Evolutionary conservation across 2,113 vertebrate genomes (phyloP), one percentile per base, ranked within the genome.

Genomic region (Psittacula cyanocephala): DNA sequence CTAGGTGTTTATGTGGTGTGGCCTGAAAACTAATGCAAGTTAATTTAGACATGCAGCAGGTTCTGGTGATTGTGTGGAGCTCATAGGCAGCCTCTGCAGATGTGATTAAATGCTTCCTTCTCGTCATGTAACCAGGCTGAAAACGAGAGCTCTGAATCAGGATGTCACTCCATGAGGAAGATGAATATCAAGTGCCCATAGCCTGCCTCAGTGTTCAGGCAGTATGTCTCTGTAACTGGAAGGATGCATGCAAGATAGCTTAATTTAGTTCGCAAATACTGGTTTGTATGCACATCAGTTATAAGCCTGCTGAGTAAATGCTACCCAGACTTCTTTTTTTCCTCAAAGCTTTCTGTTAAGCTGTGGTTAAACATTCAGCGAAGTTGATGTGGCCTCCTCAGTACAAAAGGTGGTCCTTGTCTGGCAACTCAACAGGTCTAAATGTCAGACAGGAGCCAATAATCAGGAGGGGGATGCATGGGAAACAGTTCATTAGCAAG

Each of bases 151-250:
- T 74, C 46, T 39, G 44, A 53, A 47, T 74, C 47, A 43, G 60
- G 67, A 39, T 80, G 23, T 70, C 5, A 0, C 7, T 72, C 17
- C 0, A 0, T 46, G 14, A 49, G 75, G 53, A 88, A 19, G 27
- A 17, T 11, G 35, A 82, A 28, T 79, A 25, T 6, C 13, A 8
- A 81, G 15, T 4, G 33, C 22, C 17, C 0, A 1, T 41, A 57
- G 44, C 28, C 41, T 3, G 23, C 68, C 31, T 50, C 24, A 8
- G 6, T 8, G 39, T 88, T 44, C 3, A 7, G 59, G 68, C n/a
- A 37, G 53, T 28, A 2, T 9, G 9, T 8, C 31, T 44, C 16
- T 24, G 13, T 78, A 37, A 25, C 1, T 59, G 22, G 59, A 27
- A 25, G 29, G 29, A 11, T 52, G 2, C 2, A 1, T 52, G 12